These are phyloP conservation scores for Rhopalosiphum maidis DNA, from an alignment of 1,140 invertebrate genomes.

Conservation along the genomic window DNA sequence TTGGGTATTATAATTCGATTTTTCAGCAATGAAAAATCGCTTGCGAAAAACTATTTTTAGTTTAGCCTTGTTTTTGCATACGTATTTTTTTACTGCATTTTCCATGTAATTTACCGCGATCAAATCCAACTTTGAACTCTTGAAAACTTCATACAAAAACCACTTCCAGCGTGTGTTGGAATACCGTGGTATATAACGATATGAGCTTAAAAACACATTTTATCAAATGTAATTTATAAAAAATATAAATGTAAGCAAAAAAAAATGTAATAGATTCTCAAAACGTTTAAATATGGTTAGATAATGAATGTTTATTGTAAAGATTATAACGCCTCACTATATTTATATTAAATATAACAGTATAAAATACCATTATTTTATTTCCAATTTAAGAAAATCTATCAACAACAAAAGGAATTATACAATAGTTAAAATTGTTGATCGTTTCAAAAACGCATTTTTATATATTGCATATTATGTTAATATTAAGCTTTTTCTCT, in stretches of 20 bases:
- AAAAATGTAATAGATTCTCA: too few relatives aligned
- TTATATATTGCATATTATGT: neutral
- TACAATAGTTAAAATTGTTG: neutral
- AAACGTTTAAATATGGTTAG: neutral
- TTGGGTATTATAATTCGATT: neutral
- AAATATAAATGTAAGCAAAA: too few relatives aligned
- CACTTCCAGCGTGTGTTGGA: neutral
- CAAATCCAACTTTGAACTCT: neutral
- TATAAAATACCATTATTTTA: neutral
- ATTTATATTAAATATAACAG: too few relatives aligned
- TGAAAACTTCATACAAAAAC: neutral
- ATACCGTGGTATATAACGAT: neutral
- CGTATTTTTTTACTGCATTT: neutral
- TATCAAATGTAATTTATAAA: neutral
- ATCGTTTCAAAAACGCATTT: neutral
- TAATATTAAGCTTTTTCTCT: neutral
- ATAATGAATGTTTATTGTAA: too few relatives aligned
- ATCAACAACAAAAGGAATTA: too few relatives aligned
- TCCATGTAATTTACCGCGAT: neutral
- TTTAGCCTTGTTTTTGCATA: neutral
- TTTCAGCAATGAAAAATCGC: neutral
- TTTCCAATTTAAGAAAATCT: neutral
- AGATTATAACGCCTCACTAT: too few relatives aligned
- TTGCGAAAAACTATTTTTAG: neutral
- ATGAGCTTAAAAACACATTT: neutral